phyloP scores from a whole-genome alignment of 2,113 vertebrate species.

The Myotis lucifugus region DNA sequence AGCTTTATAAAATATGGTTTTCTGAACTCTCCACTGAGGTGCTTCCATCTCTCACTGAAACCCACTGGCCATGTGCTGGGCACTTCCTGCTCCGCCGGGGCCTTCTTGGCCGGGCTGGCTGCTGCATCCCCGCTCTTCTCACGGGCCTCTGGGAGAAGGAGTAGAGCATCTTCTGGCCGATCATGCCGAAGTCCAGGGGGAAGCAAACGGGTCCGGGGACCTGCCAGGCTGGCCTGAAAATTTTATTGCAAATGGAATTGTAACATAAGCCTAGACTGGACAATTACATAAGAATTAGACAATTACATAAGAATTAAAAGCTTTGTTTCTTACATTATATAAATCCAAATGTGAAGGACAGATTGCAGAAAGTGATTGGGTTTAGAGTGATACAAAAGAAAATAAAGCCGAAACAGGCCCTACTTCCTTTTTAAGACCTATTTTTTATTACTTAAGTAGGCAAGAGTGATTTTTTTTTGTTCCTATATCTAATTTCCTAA shows the following conservation, averaged over 20 bases:
- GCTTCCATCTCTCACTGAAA: conserved; percentile 90
- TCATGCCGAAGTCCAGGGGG: background rate
- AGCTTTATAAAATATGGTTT: conserved; percentile 92
- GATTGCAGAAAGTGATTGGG: background rate
- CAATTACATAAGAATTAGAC: background rate
- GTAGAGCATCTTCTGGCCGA: background rate
- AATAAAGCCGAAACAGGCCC: background rate
- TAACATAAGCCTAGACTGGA: background rate
- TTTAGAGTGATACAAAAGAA: background rate
- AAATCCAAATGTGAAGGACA: background rate
- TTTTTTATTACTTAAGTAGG: background rate
- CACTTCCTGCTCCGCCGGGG: conserved; percentile 54
- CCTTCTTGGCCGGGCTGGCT: conserved; percentile 84
- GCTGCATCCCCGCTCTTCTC: conserved; percentile 34
- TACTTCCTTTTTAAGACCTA: background rate
- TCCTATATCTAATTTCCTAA: background rate
- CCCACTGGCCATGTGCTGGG: conserved; percentile 72
- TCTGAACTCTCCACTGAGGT: conserved; percentile 86
- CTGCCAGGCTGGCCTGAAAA: background rate
- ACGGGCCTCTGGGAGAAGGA: no score
- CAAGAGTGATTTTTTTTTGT: background rate
- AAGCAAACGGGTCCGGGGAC: no score
- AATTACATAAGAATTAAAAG: background rate
- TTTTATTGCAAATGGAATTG: background rate
- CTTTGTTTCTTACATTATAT: background rate